These are phyloP conservation scores for Cariama cristata DNA, from an alignment of 2,113 vertebrate genomes.

Conservation along the genomic window DNA sequence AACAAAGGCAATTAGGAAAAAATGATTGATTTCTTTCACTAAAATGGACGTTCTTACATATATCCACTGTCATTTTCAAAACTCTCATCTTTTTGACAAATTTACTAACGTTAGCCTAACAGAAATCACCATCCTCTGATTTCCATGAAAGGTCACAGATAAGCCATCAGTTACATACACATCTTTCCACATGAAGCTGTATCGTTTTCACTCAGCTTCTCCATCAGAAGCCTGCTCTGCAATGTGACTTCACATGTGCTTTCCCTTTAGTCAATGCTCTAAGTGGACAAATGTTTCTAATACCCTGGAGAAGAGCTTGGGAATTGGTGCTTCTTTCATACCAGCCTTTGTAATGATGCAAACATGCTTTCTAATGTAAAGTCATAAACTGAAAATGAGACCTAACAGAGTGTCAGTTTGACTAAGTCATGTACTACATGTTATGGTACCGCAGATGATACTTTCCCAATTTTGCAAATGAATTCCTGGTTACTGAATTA, in stretches of 20 bases:
- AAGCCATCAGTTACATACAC: accelerated
- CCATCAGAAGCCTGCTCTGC: background rate
- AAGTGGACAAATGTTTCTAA: background rate
- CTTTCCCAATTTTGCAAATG: background rate
- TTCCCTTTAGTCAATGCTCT: background rate
- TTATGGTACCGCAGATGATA: background rate
- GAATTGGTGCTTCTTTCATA: background rate
- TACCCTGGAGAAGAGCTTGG: background rate
- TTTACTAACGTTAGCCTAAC: background rate
- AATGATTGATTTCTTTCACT: background rate
- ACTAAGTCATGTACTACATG: background rate
- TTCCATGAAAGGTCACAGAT: background rate
- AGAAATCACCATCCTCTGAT: background rate
- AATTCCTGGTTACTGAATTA: background rate
- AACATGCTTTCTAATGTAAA: background rate
- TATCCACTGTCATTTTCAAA: background rate
- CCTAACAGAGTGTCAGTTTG: background rate
- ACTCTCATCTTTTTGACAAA: background rate
- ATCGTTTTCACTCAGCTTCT: background rate
- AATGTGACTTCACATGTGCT: background rate
- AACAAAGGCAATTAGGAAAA: background rate
- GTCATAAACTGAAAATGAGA: background rate
- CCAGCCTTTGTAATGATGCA: background rate
- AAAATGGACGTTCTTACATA: background rate
- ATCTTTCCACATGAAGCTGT: background rate